Percentiles rank a stretch among this genome's conserved stretches.
Conservation (phyloP, 2,113 vertebrate species). For the Bufo bufo region DNA sequence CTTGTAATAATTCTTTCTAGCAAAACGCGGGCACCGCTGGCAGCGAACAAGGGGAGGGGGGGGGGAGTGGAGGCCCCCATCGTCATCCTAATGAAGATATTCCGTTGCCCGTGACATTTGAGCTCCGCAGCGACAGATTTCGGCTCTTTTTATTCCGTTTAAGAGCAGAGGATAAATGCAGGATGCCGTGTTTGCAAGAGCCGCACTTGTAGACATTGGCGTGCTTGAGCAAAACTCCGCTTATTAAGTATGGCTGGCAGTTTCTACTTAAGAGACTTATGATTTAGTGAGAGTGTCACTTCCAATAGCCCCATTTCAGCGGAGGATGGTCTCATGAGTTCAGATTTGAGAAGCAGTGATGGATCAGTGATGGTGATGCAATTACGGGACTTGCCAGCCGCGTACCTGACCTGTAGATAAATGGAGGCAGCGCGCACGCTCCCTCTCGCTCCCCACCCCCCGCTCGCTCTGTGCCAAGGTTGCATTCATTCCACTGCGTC, state of each 20-base stretch:
- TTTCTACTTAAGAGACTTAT: conserved; percentile 54
- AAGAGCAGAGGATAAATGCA: conserved; percentile 23
- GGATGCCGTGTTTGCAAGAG: conserved; percentile 15
- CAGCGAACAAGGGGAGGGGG: neutral
- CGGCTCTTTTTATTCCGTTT: neutral
- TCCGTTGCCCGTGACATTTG: conserved; percentile 7
- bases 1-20: conserved; percentile 35
- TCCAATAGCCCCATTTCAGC: conserved; percentile 33
- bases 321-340: conserved; percentile 24
- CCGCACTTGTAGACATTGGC: conserved; percentile 30
- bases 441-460: neutral
- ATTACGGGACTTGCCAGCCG: conserved; percentile 54
- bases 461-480: conserved; percentile 13
- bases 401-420: conserved; percentile 50
- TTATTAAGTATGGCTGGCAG: conserved; percentile 55
- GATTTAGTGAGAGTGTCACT: conserved; percentile 52
- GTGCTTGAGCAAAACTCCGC: conserved; percentile 42
- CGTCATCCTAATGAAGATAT: conserved; percentile 16
- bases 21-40: neutral
- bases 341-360: conserved; percentile 37
- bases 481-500: conserved; percentile 36
- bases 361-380: conserved; percentile 53
- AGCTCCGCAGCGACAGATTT: neutral
- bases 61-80: neutral
- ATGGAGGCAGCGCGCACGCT: neutral